These are phyloP conservation scores for Anticlea derivata DNA, from an alignment of 2,888 invertebrate species.

Conservation along the genomic window DNA sequence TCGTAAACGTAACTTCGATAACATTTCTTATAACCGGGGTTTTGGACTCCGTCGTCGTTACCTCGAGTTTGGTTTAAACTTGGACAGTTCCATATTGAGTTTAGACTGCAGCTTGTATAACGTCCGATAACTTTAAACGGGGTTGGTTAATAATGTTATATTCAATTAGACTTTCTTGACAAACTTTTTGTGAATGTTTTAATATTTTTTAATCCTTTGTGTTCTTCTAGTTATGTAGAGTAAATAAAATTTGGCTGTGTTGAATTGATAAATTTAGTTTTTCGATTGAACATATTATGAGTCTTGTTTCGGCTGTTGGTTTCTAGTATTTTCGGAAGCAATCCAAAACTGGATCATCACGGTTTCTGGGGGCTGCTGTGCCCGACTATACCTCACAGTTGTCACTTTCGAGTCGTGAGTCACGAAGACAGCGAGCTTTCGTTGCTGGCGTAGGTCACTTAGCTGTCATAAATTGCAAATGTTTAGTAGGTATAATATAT, in stretches of 20 bases:
- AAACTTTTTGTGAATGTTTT: too few species aligned
- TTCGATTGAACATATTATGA: too few species aligned
- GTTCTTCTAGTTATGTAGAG: too few species aligned
- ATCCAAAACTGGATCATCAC: slow-evolving; percentile 47
- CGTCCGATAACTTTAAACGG: slow-evolving; percentile 14
- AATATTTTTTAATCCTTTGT: too few species aligned
- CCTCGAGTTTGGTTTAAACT: slow-evolving; percentile 19
- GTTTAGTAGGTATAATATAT: slow-evolving; percentile 43
- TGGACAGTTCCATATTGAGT: slow-evolving; percentile 24
- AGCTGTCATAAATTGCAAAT: slow-evolving; percentile 49
- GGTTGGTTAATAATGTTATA: too few species aligned
- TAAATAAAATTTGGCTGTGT: too few species aligned
- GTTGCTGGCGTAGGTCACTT: slow-evolving; percentile 45
- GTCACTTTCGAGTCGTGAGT: slow-evolving; percentile 73
- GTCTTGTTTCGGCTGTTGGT: neutral
- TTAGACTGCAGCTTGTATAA: slow-evolving; percentile 19
- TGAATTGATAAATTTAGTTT: too few species aligned
- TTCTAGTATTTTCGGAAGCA: slow-evolving; percentile 29
- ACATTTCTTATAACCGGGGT: slow-evolving; percentile 7
- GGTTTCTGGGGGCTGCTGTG: slow-evolving; percentile 42
- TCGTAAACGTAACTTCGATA: too few species aligned
- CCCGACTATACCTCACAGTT: slow-evolving; percentile 55
- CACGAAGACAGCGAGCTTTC: slow-evolving; percentile 66
- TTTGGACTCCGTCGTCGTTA: slow-evolving; percentile 7
- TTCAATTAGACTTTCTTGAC: slow-evolving; percentile 14